A percentile compares a stretch with the other conserved stretches of the same genome.
Evolutionary conservation across 2,113 vertebrate genomes (phyloP).

Genomic region (Myotis lucifugus): DNA sequence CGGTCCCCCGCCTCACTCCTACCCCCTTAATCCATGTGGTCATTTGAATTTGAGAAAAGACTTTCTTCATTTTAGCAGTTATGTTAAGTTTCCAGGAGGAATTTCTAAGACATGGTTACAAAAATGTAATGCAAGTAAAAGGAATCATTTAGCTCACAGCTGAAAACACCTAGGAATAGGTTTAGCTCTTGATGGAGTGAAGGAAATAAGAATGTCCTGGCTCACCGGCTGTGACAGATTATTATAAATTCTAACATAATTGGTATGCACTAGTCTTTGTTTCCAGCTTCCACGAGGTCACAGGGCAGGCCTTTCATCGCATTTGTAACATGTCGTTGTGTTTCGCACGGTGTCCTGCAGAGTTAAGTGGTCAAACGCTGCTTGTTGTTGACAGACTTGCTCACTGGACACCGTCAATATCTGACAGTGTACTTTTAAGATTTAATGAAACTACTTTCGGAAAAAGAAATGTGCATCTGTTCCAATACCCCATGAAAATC

Average conservation of each 20-base stretch:
- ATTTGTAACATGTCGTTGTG: constrained; percentile 10
- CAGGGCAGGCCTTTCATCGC: background rate
- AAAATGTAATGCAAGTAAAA: background rate
- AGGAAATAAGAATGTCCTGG: constrained; percentile 22
- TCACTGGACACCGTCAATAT: constrained; percentile 25
- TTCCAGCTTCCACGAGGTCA: constrained; percentile 26
- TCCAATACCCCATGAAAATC: constrained; percentile 55
- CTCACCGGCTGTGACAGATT: background rate
- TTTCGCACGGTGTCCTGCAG: background rate
- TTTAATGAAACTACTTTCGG: background rate
- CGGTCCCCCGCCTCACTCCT: background rate
- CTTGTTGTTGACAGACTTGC: constrained; percentile 47
- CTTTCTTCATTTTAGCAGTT: background rate
- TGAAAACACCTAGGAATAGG: background rate
- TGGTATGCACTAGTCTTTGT: background rate
- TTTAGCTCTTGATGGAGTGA: constrained; percentile 28
- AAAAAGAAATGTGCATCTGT: constrained; percentile 39
- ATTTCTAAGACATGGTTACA: background rate
- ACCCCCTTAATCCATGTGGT: background rate
- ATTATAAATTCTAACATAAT: constrained; percentile 48
- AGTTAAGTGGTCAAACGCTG: constrained; percentile 59
- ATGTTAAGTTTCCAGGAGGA: background rate
- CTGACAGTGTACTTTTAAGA: constrained; percentile 28
- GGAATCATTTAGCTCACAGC: background rate
- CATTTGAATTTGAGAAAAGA: background rate